Evolutionary conservation across 2,888 invertebrate genomes (phyloP).

Genomic region (Tachina grossa): DNA sequence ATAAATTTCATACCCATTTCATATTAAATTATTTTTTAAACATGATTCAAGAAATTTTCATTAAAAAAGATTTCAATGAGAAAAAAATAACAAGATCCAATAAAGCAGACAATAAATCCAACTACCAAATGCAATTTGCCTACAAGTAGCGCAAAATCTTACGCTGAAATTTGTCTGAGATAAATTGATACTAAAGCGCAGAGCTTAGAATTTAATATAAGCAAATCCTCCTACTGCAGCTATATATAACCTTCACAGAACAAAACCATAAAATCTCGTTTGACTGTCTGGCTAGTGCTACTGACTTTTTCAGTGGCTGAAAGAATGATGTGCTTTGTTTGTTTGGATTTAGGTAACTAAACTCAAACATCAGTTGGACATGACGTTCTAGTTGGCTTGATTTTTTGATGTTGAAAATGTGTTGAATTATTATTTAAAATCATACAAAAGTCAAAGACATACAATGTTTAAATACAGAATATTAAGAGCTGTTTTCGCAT

Average conservation of each 20-base stretch:
- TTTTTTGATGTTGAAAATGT: conserved; percentile 1
- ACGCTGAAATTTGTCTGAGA: conserved; percentile 53
- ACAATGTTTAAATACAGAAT: not conserved
- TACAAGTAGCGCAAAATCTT: not conserved
- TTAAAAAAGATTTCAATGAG: too few species aligned
- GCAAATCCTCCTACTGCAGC: conserved; percentile 53
- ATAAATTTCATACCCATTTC: too few species aligned
- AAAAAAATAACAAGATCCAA: too few species aligned
- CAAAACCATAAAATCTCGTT: conserved; percentile 8
- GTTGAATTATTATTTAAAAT: not conserved
- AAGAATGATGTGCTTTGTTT: conserved; percentile 50
- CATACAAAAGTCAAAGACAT: not conserved
- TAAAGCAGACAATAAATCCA: too few species aligned
- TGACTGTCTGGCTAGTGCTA: conserved; percentile 21
- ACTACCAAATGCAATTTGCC: too few species aligned
- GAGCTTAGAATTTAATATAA: conserved; percentile 63
- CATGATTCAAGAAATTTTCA: too few species aligned
- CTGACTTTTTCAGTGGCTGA: conserved; percentile 23
- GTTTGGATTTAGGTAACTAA: conserved; percentile 43
- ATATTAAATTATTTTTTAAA: too few species aligned
- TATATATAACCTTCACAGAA: not conserved
- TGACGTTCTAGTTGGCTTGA: conserved; percentile 40
- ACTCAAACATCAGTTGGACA: conserved; percentile 48
- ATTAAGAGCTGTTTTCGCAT: too few species aligned
- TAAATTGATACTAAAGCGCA: conserved; percentile 64